These are phyloP conservation scores for Adelosebastes latens DNA, from an alignment of 2,797 vertebrate genomes.

Conservation along the genomic window DNA sequence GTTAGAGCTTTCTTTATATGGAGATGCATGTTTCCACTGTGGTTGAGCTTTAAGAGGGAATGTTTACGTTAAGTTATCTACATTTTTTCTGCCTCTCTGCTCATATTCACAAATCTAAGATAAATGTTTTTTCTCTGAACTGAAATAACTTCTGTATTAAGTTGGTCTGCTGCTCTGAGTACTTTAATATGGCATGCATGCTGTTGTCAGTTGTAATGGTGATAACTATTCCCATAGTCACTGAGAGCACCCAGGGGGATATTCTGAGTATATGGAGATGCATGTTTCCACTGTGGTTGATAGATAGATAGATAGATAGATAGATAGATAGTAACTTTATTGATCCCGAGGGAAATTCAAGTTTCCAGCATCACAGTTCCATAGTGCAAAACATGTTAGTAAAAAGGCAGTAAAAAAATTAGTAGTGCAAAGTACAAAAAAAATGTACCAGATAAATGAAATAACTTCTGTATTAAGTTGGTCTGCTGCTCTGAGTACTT, in stretches of 20 bases:
- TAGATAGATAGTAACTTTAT: too few relatives aligned
- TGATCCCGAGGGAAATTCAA: too few relatives aligned
- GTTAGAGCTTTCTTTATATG: not conserved
- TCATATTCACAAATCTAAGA: not conserved
- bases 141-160: not conserved
- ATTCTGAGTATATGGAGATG: too few relatives aligned
- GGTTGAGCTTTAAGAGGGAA: fast-evolving
- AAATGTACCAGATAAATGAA: not conserved
- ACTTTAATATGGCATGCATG: not conserved
- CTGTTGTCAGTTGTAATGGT: not conserved
- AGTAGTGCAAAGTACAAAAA: too few relatives aligned
- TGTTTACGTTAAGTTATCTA: not conserved
- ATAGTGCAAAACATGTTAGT: too few relatives aligned
- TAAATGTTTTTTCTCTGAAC: too few relatives aligned
- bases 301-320: too few relatives aligned
- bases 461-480: not conserved
- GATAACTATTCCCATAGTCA: not conserved
- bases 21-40: not conserved
- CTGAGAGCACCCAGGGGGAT: too few relatives aligned
- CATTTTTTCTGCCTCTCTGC: not conserved
- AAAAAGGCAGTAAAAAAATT: too few relatives aligned
- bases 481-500: not conserved
- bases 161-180: not conserved
- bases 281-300: too few relatives aligned
- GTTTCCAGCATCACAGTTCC: too few relatives aligned